Base-by-base conservation (phyloP, 2,113 vertebrate species). In the Apodemus speciosus region DNA sequence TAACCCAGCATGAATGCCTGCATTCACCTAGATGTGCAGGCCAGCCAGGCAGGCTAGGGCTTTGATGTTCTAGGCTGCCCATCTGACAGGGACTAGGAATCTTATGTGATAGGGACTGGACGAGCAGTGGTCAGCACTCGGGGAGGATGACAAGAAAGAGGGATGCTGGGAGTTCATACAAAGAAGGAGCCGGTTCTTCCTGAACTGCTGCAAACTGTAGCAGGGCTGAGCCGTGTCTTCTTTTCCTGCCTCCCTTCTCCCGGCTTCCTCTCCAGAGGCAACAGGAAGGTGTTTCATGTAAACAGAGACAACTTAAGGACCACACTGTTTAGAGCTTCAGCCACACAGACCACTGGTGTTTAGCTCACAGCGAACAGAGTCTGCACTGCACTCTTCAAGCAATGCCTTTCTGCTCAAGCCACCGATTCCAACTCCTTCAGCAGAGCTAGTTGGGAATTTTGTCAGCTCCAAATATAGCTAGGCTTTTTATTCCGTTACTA, bases 51-150 rank as follows among this genome's bases (percentile, higher is more conserved):
- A 0, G 13, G 3, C 15, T 13, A 53, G 49, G 18, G 35, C 3
- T 40, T 40, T 0, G 25, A 32, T 23, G 38, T 38, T 68, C 11
- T 1, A 1, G 46, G n/a, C 32, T 1, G 4, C 20, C 30, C 6
- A 0, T 4, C 60, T 0, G 1, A 62, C 43, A 40, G 9, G 6
- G 13, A 40, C 2, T 2, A 4, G 38, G 46, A 27, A 21, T 32
- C 8, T 0, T 58, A 13, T 9, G 14, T 13, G 8, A 4, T 1
- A 35, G 71, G 51, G 16, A 32, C 5, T 18, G 38, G 35, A 32
- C 27, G 83, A 76, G 18, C 32, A 11, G 27, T 4, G 0, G 13
- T 23, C 69, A 25, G 27, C 2, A 0, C 30, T 0, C 2, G 71
- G 43, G 43, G 21, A 40, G 25, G 53, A 62, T 16, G 58, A 3